A percentile compares a stretch with the other conserved stretches of the same genome.
phyloP scores from a whole-genome alignment of 2,113 vertebrate genomes.

The Zosterops lateralis region DNA sequence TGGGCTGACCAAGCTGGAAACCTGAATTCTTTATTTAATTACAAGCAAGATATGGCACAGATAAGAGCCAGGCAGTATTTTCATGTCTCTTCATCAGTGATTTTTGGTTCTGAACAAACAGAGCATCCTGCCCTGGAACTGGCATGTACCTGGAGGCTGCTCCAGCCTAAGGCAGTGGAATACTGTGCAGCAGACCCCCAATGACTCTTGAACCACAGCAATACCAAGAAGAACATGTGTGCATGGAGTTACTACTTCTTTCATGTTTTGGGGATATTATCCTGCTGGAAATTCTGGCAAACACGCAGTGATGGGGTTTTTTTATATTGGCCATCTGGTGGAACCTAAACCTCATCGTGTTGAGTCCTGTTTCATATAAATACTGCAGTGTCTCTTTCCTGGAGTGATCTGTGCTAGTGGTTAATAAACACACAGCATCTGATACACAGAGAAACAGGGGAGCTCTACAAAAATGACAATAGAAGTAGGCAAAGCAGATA shows the following conservation, averaged over 20 bases:
- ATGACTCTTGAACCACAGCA: neutral
- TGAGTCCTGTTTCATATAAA: neutral
- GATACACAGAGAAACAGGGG: neutral
- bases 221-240: neutral
- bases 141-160: neutral
- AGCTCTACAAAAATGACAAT: neutral
- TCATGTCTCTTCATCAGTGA: neutral
- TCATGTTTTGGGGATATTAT: neutral
- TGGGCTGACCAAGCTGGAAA: neutral
- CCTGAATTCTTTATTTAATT: neutral
- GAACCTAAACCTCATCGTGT: neutral
- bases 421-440: neutral
- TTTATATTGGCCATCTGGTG: neutral
- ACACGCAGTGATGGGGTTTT: neutral
- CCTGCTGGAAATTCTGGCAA: neutral
- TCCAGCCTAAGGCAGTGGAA: neutral
- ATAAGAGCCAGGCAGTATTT: neutral
- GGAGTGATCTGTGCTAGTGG: neutral
- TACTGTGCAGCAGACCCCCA: neutral
- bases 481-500: neutral
- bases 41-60: neutral
- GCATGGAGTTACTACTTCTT: neutral
- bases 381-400: neutral
- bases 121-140: neutral
- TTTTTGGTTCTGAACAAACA: neutral